phyloP scores from a whole-genome alignment of 1,140 invertebrate species.

The Diabrotica virgifera region DNA sequence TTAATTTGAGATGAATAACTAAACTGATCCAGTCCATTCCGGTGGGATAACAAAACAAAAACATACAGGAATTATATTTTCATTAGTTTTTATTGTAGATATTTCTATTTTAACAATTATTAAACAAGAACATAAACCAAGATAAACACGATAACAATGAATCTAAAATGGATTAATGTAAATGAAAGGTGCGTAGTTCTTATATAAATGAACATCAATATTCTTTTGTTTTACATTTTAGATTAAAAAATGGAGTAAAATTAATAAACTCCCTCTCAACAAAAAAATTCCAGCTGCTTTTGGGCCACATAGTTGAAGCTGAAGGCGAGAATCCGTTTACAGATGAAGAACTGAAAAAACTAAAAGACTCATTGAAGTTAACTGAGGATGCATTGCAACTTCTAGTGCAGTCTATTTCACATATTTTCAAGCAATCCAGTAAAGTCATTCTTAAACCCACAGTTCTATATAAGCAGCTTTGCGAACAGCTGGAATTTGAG shows the following conservation, averaged over 20 bases:
- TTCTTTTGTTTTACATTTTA: slow-evolving; percentile 27
- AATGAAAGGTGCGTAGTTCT: slow-evolving; percentile 27
- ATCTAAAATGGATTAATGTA: slow-evolving; percentile 29
- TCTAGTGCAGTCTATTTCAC: slow-evolving; percentile 36
- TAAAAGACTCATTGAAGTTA: slow-evolving; percentile 34
- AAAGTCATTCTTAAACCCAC: slow-evolving; percentile 43
- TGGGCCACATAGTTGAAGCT: slow-evolving; percentile 32
- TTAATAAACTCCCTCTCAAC: slow-evolving; percentile 37
- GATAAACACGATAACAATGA: slow-evolving; percentile 5
- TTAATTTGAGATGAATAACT: too few species aligned
- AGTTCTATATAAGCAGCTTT: slow-evolving; percentile 36
- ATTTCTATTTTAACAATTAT: too few species aligned
- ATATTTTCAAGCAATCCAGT: slow-evolving; percentile 40
- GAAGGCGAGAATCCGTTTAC: slow-evolving; percentile 31
- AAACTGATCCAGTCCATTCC: too few species aligned
- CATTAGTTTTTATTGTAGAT: too few species aligned
- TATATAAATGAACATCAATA: slow-evolving; percentile 4
- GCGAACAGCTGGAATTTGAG: slow-evolving; percentile 34
- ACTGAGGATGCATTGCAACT: slow-evolving; percentile 32
- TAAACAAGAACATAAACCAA: not conserved
- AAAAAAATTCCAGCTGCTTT: slow-evolving; percentile 30
- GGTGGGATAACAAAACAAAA: too few species aligned
- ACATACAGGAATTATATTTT: too few species aligned
- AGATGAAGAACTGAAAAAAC: slow-evolving; percentile 34
- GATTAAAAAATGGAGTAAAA: slow-evolving; percentile 33